These are phyloP conservation scores for Acrocyrtus sp. DNA, from an alignment of 2,888 invertebrate genomes.

Conservation along the genomic window DNA sequence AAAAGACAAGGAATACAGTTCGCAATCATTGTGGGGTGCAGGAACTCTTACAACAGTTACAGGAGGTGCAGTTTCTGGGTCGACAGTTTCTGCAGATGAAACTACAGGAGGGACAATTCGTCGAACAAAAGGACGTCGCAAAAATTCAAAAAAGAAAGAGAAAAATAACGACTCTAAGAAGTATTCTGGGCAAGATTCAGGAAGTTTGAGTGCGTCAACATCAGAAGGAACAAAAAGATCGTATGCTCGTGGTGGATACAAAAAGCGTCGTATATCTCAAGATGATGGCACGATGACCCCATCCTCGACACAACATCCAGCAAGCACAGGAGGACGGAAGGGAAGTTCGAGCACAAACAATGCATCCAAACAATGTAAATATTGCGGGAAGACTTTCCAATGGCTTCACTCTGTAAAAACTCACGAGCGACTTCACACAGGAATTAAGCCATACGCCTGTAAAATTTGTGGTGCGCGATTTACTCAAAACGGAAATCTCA, in stretches of 20 bases:
- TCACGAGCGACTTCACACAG: conserved; percentile 49
- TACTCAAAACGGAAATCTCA: conserved; percentile 51
- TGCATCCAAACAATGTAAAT: conserved; percentile 48
- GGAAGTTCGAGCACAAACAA: conserved; percentile 2
- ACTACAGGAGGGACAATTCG: conserved; percentile 16
- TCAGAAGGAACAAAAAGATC: neutral
- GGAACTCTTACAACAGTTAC: conserved; percentile 29
- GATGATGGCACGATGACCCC: conserved; percentile 14
- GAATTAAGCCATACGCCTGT: conserved; percentile 42
- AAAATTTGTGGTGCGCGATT: conserved; percentile 47
- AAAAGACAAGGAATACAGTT: conserved; percentile 41
- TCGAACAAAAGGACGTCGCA: too few relatives aligned
- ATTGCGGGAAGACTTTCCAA: conserved; percentile 48
- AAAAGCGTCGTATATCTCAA: conserved; percentile 2
- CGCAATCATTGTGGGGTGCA: conserved; percentile 38
- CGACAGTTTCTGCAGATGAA: neutral
- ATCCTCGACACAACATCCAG: conserved; percentile 30
- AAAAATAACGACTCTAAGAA: too few relatives aligned
- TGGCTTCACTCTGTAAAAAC: conserved; percentile 52
- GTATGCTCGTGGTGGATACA: too few relatives aligned
- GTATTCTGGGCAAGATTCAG: too few relatives aligned
- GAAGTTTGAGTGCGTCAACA: too few relatives aligned
- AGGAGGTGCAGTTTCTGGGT: neutral
- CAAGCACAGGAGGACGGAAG: neutral
- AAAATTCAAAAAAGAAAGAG: too few relatives aligned